Evolutionary conservation across 2,888 invertebrate species (phyloP).

Genomic region (Lypha dubia): DNA sequence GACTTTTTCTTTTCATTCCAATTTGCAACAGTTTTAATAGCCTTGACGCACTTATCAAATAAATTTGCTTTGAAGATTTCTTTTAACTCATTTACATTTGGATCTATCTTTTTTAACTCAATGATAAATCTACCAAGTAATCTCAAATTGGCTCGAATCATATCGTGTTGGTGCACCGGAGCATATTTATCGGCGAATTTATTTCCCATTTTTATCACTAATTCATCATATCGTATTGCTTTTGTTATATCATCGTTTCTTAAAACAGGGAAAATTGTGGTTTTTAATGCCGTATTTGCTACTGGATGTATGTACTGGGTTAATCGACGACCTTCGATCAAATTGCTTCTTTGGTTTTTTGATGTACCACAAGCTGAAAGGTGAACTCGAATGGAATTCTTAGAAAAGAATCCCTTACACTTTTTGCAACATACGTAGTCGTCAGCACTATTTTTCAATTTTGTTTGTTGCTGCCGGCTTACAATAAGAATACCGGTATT

Average conservation of each 20-base stretch:
- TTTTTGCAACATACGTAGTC: too few species aligned
- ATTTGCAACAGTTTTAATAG: too few species aligned
- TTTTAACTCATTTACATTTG: background rate
- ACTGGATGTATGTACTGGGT: background rate
- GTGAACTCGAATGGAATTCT: background rate
- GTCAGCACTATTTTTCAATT: too few species aligned
- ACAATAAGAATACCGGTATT: too few species aligned
- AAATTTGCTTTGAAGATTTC: background rate
- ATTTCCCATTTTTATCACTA: background rate
- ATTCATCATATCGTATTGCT: too few species aligned
- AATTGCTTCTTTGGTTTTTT: background rate
- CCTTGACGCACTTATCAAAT: too few species aligned
- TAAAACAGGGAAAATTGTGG: background rate
- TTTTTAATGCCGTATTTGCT: background rate
- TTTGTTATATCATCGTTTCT: background rate
- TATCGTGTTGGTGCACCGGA: background rate
- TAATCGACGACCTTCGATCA: background rate
- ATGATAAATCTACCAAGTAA: background rate
- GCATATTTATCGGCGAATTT: background rate
- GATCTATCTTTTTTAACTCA: background rate
- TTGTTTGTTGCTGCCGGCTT: too few species aligned
- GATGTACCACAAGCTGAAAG: background rate
- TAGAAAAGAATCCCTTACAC: too few species aligned
- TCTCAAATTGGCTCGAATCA: background rate
- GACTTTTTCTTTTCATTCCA: too few species aligned